Percentiles rank a stretch among this genome's conserved stretches.
phyloP scores from a whole-genome alignment of 2,797 vertebrate genomes.

The Parotocinclus haroldoi region DNA sequence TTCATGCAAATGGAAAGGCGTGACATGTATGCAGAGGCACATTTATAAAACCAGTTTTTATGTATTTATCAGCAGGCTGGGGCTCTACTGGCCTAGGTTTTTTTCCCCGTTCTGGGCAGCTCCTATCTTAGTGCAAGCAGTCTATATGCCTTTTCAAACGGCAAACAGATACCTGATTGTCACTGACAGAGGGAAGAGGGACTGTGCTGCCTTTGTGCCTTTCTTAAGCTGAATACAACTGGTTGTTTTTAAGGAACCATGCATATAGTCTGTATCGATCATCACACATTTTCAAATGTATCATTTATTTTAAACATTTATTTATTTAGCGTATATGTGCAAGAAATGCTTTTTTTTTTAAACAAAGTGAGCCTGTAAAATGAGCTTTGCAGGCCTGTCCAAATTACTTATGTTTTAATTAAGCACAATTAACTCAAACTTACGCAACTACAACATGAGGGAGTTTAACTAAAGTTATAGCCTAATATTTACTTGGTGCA shows the following conservation, averaged over 20 bases:
- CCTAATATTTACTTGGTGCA: no score
- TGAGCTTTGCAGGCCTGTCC: no score
- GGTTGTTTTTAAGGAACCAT: conserved; percentile 20
- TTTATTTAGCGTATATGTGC: neutral
- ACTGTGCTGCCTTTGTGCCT: conserved; percentile 9
- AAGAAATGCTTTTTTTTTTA: neutral
- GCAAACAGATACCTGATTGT: conserved; percentile 38
- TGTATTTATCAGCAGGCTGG: conserved; percentile 13
- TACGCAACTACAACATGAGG: no score
- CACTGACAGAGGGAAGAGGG: conserved; percentile 23
- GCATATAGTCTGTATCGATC: conserved; percentile 10
- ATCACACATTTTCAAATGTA: conserved; percentile 3
- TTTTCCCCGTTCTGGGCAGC: conserved; percentile 2
- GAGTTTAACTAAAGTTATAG: no score
- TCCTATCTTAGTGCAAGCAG: conserved; percentile 21
- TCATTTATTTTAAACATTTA: no score
- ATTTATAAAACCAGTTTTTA: conserved; percentile 20
- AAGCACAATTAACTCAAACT: no score
- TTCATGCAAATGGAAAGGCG: conserved; percentile 16
- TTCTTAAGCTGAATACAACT: conserved; percentile 16
- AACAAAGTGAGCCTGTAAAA: no score
- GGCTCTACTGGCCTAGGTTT: neutral
- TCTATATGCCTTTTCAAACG: conserved; percentile 20
- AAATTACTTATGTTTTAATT: no score
- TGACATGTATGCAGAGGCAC: conserved; percentile 29